phyloP scores from a whole-genome alignment of 2,797 vertebrate genomes.

The Bovichtus variegatus region DNA sequence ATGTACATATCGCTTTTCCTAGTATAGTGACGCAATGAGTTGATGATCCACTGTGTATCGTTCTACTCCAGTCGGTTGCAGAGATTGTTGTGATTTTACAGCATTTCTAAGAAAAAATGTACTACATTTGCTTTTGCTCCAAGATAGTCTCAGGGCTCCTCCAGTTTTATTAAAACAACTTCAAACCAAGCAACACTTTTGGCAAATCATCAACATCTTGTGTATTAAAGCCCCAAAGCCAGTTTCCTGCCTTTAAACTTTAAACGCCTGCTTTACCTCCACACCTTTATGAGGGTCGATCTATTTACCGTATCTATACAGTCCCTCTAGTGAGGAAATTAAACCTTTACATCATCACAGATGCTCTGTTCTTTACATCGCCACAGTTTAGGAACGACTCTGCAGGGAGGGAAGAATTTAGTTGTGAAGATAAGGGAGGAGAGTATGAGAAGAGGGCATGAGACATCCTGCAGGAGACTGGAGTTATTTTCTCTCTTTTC shows the following conservation, averaged over 20 bases:
- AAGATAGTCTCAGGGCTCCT: not conserved
- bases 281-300: slow-evolving; percentile 32
- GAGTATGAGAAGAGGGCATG: not conserved
- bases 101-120: not conserved
- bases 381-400: slow-evolving; percentile 3
- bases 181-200: slow-evolving; percentile 13
- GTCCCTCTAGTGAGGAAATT: slow-evolving; percentile 41
- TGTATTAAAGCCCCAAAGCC: slow-evolving; percentile 8
- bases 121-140: not conserved
- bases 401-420: slow-evolving; percentile 4
- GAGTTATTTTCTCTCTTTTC: not conserved
- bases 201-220: slow-evolving; percentile 6
- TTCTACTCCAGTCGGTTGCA: not conserved
- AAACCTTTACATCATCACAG: slow-evolving; percentile 58
- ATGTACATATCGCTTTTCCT: not conserved
- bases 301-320: slow-evolving; percentile 31
- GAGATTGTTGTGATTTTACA: not conserved
- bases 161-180: slow-evolving; percentile 16
- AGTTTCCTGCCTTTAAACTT: slow-evolving; percentile 19
- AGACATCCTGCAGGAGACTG: not conserved
- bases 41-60: not conserved
- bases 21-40: not conserved
- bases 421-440: not conserved
- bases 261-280: slow-evolving; percentile 28
- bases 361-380: slow-evolving; percentile 22